Percentiles rank a stretch among this genome's conserved stretches.
These are phyloP conservation scores for Paramacrobiotus metropolitanus DNA, from an alignment of 1,140 invertebrate genomes.

Conservation along the genomic window DNA sequence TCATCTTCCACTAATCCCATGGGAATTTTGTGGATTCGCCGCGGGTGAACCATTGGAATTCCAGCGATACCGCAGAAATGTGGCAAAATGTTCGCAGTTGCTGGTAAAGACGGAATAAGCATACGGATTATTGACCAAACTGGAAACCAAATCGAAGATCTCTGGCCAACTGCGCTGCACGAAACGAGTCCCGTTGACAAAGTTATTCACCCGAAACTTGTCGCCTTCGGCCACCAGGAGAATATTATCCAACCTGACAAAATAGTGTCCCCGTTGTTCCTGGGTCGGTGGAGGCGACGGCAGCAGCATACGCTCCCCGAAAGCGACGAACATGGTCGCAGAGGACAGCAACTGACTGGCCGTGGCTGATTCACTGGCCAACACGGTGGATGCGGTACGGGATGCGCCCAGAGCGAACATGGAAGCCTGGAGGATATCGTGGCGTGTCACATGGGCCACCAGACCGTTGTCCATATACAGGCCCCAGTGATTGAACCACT, in stretches of 20 bases:
- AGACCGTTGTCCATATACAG: neutral
- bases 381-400: neutral
- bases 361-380: neutral
- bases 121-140: neutral
- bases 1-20: no score
- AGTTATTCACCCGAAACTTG: neutral
- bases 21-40: no score
- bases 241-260: neutral
- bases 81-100: constrained; percentile 1
- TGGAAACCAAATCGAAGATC: neutral
- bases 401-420: neutral
- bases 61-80: neutral
- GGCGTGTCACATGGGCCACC: neutral
- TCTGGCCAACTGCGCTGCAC: neutral
- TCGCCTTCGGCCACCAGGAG: neutral
- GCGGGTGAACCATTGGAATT: no score
- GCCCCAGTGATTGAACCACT: constrained; percentile 3
- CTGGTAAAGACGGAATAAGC: neutral
- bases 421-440: neutral
- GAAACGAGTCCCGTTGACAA: neutral
- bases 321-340: neutral
- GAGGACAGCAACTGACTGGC: neutral
- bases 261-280: neutral
- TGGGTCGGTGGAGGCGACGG: neutral
- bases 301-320: neutral